phyloP scores from a whole-genome alignment of 2,113 vertebrate species.

The Pluvianellus socialis region DNA sequence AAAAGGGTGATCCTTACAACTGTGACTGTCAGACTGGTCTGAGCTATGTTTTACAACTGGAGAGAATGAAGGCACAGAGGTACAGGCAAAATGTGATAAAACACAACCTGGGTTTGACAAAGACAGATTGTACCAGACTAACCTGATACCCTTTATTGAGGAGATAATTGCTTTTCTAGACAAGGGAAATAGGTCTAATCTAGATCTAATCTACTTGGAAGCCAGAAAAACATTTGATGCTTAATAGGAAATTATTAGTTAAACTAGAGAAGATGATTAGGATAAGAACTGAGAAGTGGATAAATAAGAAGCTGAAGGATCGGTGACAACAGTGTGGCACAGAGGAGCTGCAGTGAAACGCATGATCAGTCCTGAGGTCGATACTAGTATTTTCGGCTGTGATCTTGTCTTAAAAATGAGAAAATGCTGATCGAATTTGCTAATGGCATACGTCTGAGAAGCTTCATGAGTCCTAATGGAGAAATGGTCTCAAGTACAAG shows the following conservation, averaged over 20 bases:
- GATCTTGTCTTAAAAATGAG: not conserved
- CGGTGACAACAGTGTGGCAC: not conserved
- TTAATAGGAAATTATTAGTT: slow-evolving; percentile 4
- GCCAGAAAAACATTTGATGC: not conserved
- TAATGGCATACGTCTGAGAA: not conserved
- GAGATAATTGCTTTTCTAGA: slow-evolving; percentile 31
- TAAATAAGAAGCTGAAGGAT: not conserved
- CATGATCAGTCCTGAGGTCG: not conserved
- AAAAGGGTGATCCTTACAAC: not conserved
- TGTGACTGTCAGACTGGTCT: not conserved
- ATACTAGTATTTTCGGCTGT: not conserved
- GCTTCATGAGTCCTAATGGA: not conserved
- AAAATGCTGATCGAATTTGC: not conserved
- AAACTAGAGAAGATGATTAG: not conserved
- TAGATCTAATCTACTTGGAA: slow-evolving; percentile 11
- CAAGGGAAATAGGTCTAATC: not conserved
- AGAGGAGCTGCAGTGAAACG: not conserved
- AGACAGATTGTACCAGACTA: not conserved
- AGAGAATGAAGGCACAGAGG: not conserved
- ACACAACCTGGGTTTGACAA: not conserved
- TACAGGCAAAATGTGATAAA: not conserved
- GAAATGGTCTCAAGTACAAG: not conserved
- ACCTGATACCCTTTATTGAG: not conserved
- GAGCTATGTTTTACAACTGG: not conserved
- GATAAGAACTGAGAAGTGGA: not conserved